Evolutionary conservation across 2,113 vertebrate species (phyloP).

Genomic region (Megaceryle torquata): DNA sequence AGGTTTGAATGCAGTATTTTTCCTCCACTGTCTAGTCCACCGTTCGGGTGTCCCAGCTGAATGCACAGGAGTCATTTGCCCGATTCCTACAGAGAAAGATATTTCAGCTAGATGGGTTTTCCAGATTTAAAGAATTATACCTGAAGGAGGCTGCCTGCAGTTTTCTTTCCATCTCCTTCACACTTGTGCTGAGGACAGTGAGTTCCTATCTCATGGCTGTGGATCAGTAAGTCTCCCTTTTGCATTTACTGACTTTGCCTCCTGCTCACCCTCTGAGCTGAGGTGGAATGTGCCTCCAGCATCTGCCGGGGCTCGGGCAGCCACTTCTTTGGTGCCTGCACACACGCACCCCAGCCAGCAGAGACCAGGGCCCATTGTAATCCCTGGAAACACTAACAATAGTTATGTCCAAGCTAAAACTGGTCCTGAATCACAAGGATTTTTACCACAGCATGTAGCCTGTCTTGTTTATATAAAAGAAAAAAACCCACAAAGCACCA

Average conservation of each 20-base stretch:
- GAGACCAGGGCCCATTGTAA: background rate
- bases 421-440: background rate
- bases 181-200: background rate
- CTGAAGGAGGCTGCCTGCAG: background rate
- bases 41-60: background rate
- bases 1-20: background rate
- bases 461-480: background rate
- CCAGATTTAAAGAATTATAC: conserved; percentile 12
- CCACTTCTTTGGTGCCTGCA: rapidly evolving
- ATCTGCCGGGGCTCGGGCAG: background rate
- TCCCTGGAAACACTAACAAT: background rate
- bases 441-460: background rate
- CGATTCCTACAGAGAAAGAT: background rate
- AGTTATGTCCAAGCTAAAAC: background rate
- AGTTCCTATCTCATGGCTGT: background rate
- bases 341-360: background rate
- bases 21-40: background rate
- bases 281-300: background rate
- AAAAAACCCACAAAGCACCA: background rate
- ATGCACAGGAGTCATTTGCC: background rate
- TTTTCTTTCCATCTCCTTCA: conserved; percentile 1
- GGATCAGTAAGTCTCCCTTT: background rate
- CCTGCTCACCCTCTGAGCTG: background rate
- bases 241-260: background rate
- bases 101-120: conserved; percentile 29